Conservation (phyloP, 2,113 vertebrate genomes). For the Brachyhypopomus occidentalis region DNA sequence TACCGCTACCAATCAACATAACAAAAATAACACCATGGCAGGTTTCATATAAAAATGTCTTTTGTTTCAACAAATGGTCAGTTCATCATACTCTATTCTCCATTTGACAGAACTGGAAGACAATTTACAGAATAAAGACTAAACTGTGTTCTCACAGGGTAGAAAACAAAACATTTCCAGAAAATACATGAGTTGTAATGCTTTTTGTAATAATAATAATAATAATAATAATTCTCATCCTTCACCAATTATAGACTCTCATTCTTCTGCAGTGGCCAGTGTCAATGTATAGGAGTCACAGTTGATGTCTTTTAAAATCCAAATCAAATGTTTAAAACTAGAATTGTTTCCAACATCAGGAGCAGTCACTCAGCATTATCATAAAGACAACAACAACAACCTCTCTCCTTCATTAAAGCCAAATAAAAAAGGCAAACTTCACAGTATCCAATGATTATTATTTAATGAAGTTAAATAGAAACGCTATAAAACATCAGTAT, state of each 20-base stretch:
- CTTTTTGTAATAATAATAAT: conserved; percentile 45
- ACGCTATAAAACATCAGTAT: conserved; percentile 66
- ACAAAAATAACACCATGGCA: conserved; percentile 70
- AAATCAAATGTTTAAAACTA: conserved; percentile 59
- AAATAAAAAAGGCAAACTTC: conserved; percentile 64
- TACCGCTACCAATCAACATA: conserved; percentile 73
- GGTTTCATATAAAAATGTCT: conserved; percentile 70
- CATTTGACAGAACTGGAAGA: conserved; percentile 76
- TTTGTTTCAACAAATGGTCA: conserved; percentile 63
- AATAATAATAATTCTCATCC: conserved; percentile 62
- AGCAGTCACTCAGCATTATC: conserved; percentile 65
- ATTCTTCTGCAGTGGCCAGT: conserved; percentile 69
- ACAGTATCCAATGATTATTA: conserved; percentile 68
- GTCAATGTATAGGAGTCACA: conserved; percentile 69
- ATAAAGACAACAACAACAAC: conserved; percentile 76
- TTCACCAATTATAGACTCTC: conserved; percentile 67
- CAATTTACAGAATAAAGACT: conserved; percentile 78
- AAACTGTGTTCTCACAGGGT: conserved; percentile 65
- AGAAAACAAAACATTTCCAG: conserved; percentile 48
- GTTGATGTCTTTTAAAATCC: conserved; percentile 69
- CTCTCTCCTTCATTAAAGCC: conserved; percentile 52
- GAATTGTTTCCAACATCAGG: conserved; percentile 62
- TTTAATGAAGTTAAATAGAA: conserved; percentile 74
- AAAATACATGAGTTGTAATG: conserved; percentile 45
- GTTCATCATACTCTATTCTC: conserved; percentile 70